A percentile compares a stretch with the other conserved stretches of the same genome.
Conservation (phyloP, 2,113 vertebrate genomes). For the Trichomycterus rosablanca region DNA sequence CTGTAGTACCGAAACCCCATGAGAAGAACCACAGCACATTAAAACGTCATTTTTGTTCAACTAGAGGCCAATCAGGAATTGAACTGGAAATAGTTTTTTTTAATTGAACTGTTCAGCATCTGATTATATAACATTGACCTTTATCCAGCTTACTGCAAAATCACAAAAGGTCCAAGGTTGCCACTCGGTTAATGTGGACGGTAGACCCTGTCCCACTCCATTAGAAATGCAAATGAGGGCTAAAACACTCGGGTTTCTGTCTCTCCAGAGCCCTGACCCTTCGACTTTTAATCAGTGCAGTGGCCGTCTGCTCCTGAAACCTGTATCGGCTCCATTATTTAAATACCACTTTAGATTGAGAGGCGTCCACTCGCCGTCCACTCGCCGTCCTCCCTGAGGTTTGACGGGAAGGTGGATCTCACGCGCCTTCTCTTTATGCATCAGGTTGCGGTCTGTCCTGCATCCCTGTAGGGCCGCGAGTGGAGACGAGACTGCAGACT, state of each 20-base stretch:
- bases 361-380: conserved; percentile 31
- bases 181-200: neutral
- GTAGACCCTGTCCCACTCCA: conserved; percentile 48
- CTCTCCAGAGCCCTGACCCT: conserved; percentile 53
- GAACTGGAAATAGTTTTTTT: neutral
- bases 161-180: conserved; percentile 5
- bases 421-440: neutral
- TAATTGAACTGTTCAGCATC: conserved; percentile 1
- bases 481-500: conserved; percentile 41
- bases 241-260: conserved; percentile 10
- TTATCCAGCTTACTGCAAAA: conserved; percentile 7
- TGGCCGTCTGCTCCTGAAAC: conserved; percentile 60
- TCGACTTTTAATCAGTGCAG: conserved; percentile 59
- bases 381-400: conserved; percentile 7
- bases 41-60: neutral
- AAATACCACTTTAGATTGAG: conserved; percentile 55
- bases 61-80: conserved; percentile 22
- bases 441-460: conserved; percentile 21
- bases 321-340: conserved; percentile 67
- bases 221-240: conserved; percentile 62
- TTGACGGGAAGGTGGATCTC: conserved; percentile 17
- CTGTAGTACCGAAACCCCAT: no score
- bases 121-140: conserved; percentile 3
- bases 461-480: conserved; percentile 20
- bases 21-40: no score